These are phyloP conservation scores for Tricholaema leucomelas DNA, from an alignment of 2,113 vertebrate genomes.

Conservation along the genomic window DNA sequence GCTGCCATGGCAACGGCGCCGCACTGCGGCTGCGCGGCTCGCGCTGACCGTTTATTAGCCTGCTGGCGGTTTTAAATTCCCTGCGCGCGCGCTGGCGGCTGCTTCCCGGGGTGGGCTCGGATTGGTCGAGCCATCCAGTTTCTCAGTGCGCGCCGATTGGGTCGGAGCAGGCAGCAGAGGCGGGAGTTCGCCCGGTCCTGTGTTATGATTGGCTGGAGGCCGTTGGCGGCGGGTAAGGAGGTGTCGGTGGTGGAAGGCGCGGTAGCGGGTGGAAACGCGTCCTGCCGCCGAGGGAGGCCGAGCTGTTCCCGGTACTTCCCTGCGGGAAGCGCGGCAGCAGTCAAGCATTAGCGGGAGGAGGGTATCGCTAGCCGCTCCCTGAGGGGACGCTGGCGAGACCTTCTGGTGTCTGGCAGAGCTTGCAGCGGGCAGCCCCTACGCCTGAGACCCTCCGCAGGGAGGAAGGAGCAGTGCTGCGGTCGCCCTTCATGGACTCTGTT, in stretches of 20 bases:
- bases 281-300: not conserved
- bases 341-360: no score
- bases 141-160: not conserved
- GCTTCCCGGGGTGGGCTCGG: not conserved
- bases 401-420: not conserved
- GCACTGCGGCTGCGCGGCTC: not conserved
- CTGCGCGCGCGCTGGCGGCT: constrained; percentile 33
- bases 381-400: not conserved
- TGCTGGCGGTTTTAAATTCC: constrained; percentile 37
- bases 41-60: not conserved
- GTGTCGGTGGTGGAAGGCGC: not conserved
- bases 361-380: rapidly evolving
- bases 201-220: not conserved
- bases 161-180: rapidly evolving
- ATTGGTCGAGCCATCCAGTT: not conserved
- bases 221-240: rapidly evolving
- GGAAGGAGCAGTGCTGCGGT: not conserved
- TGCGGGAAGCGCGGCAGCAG: rapidly evolving
- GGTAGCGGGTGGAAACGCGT: not conserved
- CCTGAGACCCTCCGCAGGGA: not conserved
- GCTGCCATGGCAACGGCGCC: not conserved
- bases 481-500: no score
- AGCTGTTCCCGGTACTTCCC: not conserved
- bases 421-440: not conserved
- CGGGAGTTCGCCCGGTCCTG: rapidly evolving